Evolutionary conservation across 1,140 invertebrate species (phyloP).

Genomic region (Zeugodacus cucurbitae): DNA sequence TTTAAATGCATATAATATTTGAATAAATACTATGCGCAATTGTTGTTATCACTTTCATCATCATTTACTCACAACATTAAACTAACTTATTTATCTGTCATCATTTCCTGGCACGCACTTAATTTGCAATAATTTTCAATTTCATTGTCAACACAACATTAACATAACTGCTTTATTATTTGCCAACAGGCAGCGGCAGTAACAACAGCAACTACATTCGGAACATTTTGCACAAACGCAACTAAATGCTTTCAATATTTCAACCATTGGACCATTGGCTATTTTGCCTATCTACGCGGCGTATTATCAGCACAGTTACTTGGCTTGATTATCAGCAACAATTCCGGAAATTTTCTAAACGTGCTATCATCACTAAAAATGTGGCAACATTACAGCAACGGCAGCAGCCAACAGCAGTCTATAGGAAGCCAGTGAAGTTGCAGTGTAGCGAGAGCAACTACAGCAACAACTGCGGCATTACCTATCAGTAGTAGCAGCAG

Average conservation of each 20-base stretch:
- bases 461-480: neutral
- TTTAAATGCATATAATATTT: too few relatives aligned
- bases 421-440: neutral
- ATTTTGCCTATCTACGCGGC: neutral
- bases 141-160: slow-evolving; percentile 9
- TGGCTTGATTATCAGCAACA: neutral
- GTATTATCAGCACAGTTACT: neutral
- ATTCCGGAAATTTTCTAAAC: slow-evolving; percentile 17
- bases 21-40: neutral
- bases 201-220: neutral
- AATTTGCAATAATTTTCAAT: slow-evolving; percentile 27
- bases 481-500: neutral
- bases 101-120: neutral
- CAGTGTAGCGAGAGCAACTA: neutral
- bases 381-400: neutral
- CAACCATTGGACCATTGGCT: neutral
- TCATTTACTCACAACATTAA: neutral
- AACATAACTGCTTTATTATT: neutral
- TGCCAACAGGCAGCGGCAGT: neutral
- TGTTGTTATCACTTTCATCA: neutral
- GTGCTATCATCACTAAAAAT: neutral
- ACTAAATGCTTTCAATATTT: neutral
- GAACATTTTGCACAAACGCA: neutral
- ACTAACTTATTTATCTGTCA: neutral
- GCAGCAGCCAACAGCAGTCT: neutral